Evolutionary conservation across 2,113 vertebrate genomes (phyloP).

Genomic region (Ancistrus triradiatus): DNA sequence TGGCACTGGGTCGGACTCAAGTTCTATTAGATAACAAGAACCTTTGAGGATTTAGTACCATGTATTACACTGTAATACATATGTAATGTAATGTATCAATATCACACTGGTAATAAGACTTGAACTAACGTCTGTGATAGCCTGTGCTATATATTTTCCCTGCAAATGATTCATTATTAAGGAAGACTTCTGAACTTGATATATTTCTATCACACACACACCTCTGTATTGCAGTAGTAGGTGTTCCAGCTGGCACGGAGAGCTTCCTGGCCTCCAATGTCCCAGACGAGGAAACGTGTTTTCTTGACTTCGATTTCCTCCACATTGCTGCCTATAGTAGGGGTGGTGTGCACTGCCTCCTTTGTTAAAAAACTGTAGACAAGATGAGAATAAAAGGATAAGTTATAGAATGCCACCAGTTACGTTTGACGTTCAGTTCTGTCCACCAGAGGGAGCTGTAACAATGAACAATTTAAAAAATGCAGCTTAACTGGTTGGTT

Average conservation of each 20-base stretch:
- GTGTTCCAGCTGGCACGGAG: slow-evolving; percentile 75
- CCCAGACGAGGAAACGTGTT: slow-evolving; percentile 80
- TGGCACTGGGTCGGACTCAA: too few relatives aligned
- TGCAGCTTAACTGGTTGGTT: too few relatives aligned
- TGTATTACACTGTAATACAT: too few relatives aligned
- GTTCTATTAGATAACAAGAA: too few relatives aligned
- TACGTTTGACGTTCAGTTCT: not conserved
- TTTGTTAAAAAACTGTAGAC: slow-evolving; percentile 72
- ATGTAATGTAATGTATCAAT: too few relatives aligned
- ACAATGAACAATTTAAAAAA: not conserved
- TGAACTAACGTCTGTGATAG: too few relatives aligned
- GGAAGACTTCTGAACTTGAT: too few relatives aligned
- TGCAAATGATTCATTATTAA: too few relatives aligned
- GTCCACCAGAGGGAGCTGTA: not conserved
- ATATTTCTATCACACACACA: slow-evolving; percentile 56
- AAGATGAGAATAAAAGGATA: not conserved
- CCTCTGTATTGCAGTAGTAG: slow-evolving; percentile 79
- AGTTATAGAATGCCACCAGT: too few relatives aligned
- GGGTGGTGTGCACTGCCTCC: slow-evolving; percentile 76
- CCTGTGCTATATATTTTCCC: too few relatives aligned
- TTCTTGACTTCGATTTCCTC: slow-evolving; percentile 75
- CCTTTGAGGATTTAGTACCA: not conserved
- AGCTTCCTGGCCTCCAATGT: slow-evolving; percentile 77
- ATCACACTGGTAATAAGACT: too few relatives aligned
- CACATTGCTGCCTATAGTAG: slow-evolving; percentile 80